Conservation (phyloP, 2,113 vertebrate genomes). For the Todiramphus chloris region DNA sequence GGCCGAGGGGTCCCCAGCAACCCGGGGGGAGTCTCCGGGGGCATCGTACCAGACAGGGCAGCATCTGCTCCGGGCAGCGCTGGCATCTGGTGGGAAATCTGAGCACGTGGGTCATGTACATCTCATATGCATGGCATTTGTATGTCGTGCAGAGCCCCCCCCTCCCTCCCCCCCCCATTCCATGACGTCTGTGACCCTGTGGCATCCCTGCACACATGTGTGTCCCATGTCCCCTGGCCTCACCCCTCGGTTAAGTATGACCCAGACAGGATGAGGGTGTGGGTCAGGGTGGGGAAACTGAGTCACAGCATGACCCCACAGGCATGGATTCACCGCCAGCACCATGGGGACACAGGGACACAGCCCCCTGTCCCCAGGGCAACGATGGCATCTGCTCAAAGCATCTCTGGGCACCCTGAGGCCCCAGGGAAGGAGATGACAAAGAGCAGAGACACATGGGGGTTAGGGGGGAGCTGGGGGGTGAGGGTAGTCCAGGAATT, state of each 20-base stretch:
- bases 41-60: background rate
- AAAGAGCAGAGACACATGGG: background rate
- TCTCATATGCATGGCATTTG: background rate
- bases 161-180: background rate
- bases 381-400: background rate
- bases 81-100: background rate
- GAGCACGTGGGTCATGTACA: background rate
- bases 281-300: background rate
- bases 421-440: rapidly evolving
- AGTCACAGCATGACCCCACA: rapidly evolving
- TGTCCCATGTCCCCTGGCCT: background rate
- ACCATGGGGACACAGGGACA: background rate
- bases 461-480: no score
- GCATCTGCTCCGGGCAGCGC: background rate
- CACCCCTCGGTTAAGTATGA: rapidly evolving
- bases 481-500: background rate
- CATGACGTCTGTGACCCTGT: rapidly evolving
- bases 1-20: background rate
- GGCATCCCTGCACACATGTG: background rate
- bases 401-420: background rate
- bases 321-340: background rate
- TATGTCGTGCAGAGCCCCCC: background rate
- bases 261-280: background rate
- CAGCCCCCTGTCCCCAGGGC: background rate
- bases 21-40: background rate